A percentile compares a stretch with the other conserved stretches of the same genome.
These are phyloP conservation scores for Lepilemur septentrionalis DNA, from an alignment of 2,797 vertebrate species.

Conservation along the genomic window DNA sequence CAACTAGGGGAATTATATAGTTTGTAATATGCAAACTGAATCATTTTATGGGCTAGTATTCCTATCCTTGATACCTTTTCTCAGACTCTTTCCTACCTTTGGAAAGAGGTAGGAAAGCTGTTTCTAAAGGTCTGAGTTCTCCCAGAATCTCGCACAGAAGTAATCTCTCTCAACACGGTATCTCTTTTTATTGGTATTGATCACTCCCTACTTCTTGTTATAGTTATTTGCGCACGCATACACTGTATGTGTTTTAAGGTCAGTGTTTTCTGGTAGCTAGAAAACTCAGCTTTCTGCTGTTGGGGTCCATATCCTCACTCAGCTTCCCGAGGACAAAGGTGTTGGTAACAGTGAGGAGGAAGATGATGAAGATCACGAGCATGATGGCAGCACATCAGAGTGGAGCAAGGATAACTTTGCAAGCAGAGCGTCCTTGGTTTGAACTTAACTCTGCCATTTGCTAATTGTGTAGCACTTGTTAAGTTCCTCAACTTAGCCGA, in stretches of 20 bases:
- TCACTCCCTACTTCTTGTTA: neutral
- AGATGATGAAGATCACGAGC: neutral
- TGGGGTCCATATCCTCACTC: neutral
- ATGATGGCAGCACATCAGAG: neutral
- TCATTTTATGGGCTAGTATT: neutral
- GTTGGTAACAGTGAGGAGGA: neutral
- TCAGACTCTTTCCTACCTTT: neutral
- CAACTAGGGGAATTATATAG: neutral
- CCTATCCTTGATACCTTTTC: neutral
- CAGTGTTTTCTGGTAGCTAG: neutral
- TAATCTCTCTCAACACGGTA: neutral
- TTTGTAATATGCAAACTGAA: neutral
- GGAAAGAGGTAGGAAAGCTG: neutral
- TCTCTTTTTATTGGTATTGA: neutral
- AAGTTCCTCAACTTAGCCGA: slow-evolving; percentile 32
- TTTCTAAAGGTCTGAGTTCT: neutral
- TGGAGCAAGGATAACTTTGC: neutral
- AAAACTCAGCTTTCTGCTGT: neutral
- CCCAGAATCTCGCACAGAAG: neutral
- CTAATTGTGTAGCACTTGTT: slow-evolving; percentile 8
- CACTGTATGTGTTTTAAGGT: neutral
- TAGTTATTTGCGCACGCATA: neutral
- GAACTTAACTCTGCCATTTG: slow-evolving; percentile 34
- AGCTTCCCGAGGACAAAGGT: neutral
- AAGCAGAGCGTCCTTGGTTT: neutral